Base-by-base conservation (phyloP, 2,888 invertebrate genomes). In the Synergus gifuensis region DNA sequence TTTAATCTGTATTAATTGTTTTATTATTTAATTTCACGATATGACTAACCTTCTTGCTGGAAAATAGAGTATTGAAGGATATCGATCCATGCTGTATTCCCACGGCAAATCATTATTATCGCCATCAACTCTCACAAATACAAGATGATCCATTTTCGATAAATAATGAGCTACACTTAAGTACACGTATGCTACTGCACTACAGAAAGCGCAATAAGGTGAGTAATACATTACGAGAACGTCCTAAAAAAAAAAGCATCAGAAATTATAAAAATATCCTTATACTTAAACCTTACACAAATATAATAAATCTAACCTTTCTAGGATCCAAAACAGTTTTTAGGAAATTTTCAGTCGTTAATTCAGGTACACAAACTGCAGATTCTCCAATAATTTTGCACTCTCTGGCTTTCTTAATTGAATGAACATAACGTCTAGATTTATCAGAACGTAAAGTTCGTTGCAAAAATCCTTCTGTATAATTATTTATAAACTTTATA, bases 101-200 rank as follows among this genome's bases (percentile, higher is more conserved):
- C 98, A 98, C 0, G 97, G 96, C 85, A 98, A 93, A 93, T 97
- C 97, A 93, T 98, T 98, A 0, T 94, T 93, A 87, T 96, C 95
- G 28, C 96, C 97, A 93, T 98, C 97, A 58, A 98, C 95, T 22
- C 96, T 93, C 36, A 95, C 94, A 86, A 96, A 95, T 80, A 92
- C 88, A 8, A 95, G 85, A 79, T 92, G 89, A 82, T 93, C 92
- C 84, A 94, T 93, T 86, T 93, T 88, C 81, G 93, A 89, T 83
- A 95, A 93, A 91, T 95, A 94, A 87, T 95, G 94, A 77, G 96
- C 95, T 77, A 95, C 94, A 66, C 94, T 94, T 80, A 96, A 92
- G 87, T 96, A 94, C 49, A 95, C 94, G 85, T 96, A 96, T 0
- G 96, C 93, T 82, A 96, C 93, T 22, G 95, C 94, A 76, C 95